Conservation (phyloP, 2,113 vertebrate genomes). For the zebrafish (Danio rerio) region DNA sequence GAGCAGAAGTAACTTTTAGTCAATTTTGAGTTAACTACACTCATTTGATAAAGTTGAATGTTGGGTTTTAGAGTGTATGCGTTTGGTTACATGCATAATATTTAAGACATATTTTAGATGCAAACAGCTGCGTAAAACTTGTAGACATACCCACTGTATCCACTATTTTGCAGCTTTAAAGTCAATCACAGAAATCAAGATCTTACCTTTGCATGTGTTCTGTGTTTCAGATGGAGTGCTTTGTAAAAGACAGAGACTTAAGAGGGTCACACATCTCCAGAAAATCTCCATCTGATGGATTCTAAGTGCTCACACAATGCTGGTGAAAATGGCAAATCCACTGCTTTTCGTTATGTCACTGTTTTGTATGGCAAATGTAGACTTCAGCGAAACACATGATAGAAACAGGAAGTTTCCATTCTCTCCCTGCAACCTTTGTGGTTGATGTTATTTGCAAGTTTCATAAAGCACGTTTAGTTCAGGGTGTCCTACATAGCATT, state of each 20-base stretch:
- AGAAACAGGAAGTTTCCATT: conserved; percentile 52
- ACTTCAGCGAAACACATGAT: neutral
- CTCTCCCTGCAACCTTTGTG: conserved; percentile 33
- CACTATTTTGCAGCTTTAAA: neutral
- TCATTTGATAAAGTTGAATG: no score
- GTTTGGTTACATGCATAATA: neutral
- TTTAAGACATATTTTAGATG: neutral
- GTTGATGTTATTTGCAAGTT: conserved; percentile 22
- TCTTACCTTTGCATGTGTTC: conserved; percentile 39
- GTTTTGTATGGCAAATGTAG: neutral
- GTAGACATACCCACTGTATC: neutral
- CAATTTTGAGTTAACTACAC: no score
- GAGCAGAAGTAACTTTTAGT: no score
- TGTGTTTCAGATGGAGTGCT: conserved; percentile 15
- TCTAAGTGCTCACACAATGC: neutral
- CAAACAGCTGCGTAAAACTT: neutral
- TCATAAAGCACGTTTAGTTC: neutral
- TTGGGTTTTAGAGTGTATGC: no score
- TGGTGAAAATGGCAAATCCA: neutral
- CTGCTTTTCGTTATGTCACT: neutral
- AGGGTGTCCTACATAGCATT: neutral
- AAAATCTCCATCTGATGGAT: conserved; percentile 41
- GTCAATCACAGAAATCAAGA: neutral
- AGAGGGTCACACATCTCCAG: conserved; percentile 37
- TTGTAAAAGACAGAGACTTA: conserved; percentile 39